Evolutionary conservation across 92 coral and sea anemone species (phyloP), one percentile per base, ranked within the genome.

Genomic region (Porites rus): DNA sequence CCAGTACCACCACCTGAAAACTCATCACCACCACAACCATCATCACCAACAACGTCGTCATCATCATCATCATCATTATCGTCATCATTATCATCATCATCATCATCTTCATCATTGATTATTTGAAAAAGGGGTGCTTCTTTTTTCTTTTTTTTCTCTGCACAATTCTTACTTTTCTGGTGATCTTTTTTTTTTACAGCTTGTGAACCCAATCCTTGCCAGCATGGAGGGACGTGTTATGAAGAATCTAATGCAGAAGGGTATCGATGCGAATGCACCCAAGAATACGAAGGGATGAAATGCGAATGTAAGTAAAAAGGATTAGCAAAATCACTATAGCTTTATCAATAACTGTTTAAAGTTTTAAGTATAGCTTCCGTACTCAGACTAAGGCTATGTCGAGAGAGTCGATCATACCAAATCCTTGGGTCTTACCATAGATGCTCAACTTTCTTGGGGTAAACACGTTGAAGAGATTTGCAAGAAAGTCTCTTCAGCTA

Each of bases 151-250:
- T 18, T 18, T 1, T 16, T 4, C 17, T 7, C 19, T 21, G 21
- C 68, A 8, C 17, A 64, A 7, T 64, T 64, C 7, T 38, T 38
- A 38, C 46, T 6, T 38, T 38, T 4, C 46, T 38, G 46, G 46
- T 38, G 46, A 38, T 38, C 46, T 38, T 38, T 4, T 38, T 38
- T 38, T 38, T 38, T 10, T 13, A 1, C n/a, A 18, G 68, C 19
- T 64, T 64, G 68, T 64, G 68, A 64, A n/a, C 68, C 68, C n/a
- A 64, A 64, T 64, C 68, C 68, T 12, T 64, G 68, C n/a, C 68
- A 14, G 1, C 17, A 64, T 16, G 68, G 68, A 14, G 68, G 68
- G 8, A 64, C 6, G 21, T 64, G 68, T 21, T 17, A 16, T 64
- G 68, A 64, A 14, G 21, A n/a, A 9, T 21, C 68, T 8, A 64